A percentile compares a stretch with the other conserved stretches of the same genome.
phyloP scores from a whole-genome alignment of 2,888 invertebrate genomes.

The Drosophila paracracens region DNA sequence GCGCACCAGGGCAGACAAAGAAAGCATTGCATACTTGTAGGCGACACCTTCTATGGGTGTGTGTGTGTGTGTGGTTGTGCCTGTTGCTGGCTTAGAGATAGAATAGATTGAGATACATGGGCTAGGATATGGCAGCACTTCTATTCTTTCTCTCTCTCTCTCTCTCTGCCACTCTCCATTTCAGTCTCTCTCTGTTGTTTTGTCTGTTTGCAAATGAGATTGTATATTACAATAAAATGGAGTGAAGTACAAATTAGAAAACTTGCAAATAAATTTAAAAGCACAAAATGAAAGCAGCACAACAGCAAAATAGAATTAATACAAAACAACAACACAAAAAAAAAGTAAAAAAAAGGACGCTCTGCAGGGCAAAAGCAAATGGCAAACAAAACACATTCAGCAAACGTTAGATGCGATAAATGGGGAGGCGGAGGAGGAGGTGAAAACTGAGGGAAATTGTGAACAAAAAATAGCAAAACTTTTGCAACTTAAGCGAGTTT shows the following conservation, averaged over 20 bases:
- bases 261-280: constrained; percentile 82
- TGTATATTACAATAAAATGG: constrained; percentile 81
- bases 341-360: constrained; percentile 10
- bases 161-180: not conserved
- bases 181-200: constrained; percentile 3
- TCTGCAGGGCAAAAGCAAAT: constrained; percentile 63
- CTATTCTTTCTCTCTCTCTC: not conserved
- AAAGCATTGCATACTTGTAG: constrained; percentile 66
- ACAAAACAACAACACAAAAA: constrained; percentile 12
- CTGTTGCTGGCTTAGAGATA: constrained; percentile 58
- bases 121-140: constrained; percentile 44
- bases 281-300: constrained; percentile 63
- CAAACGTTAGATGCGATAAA: constrained; percentile 31
- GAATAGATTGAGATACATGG: constrained; percentile 61
- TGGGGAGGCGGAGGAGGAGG: not conserved
- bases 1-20: constrained; percentile 65
- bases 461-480: constrained; percentile 73
- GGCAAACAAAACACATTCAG: constrained; percentile 75
- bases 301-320: constrained; percentile 33
- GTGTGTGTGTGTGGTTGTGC: constrained; percentile 24
- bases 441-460: constrained; percentile 27
- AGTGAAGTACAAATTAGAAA: constrained; percentile 83
- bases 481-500: constrained; percentile 75
- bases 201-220: constrained; percentile 73
- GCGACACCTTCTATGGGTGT: constrained; percentile 26